Conservation (phyloP, 1,140 invertebrate species). For the Calephelis nemesis region DNA sequence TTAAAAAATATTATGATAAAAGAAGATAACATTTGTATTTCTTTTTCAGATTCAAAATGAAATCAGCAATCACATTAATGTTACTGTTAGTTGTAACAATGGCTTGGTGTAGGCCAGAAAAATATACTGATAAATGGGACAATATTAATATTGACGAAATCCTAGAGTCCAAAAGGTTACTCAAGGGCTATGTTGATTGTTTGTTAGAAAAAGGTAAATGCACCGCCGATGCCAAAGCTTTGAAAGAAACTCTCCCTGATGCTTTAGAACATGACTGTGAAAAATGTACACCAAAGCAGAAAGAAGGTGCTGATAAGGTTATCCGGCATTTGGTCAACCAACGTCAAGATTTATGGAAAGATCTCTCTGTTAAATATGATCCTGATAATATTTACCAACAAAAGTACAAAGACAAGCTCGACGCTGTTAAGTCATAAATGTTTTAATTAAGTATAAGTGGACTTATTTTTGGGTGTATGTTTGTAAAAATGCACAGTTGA, state of each 20-base stretch:
- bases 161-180: slow-evolving; percentile 83
- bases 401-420: slow-evolving; percentile 80
- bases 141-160: slow-evolving; percentile 87
- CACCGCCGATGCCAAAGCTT: slow-evolving; percentile 84
- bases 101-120: slow-evolving; percentile 64
- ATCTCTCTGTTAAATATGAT: slow-evolving; percentile 82
- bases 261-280: slow-evolving; percentile 83
- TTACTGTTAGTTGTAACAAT: slow-evolving; percentile 54
- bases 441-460: too few species aligned
- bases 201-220: slow-evolving; percentile 85
- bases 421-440: slow-evolving; percentile 44
- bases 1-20: too few species aligned
- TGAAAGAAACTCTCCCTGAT: slow-evolving; percentile 86
- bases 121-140: slow-evolving; percentile 88
- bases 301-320: slow-evolving; percentile 80
- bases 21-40: slow-evolving; percentile 14
- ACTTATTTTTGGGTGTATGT: too few species aligned
- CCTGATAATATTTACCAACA: slow-evolving; percentile 81
- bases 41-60: slow-evolving; percentile 61
- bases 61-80: slow-evolving; percentile 43
- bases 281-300: slow-evolving; percentile 85
- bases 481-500: too few species aligned
- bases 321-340: slow-evolving; percentile 81
- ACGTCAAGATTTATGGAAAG: slow-evolving; percentile 81
- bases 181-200: slow-evolving; percentile 86